Conservation (phyloP, 1,140 invertebrate genomes). For the Drosophila leontia region DNA sequence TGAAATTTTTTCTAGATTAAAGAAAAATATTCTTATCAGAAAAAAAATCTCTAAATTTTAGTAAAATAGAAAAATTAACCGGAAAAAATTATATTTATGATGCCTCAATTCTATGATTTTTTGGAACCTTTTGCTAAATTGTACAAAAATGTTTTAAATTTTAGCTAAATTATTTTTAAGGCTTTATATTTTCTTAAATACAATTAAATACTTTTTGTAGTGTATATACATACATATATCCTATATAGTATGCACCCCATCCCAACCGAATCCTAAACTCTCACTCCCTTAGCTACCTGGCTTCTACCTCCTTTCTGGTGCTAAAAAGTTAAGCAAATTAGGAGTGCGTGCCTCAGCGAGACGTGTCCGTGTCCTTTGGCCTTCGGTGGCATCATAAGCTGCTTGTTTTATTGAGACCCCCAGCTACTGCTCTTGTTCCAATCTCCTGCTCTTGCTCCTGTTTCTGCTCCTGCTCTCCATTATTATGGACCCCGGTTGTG, state of each 20-base stretch:
- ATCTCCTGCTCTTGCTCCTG: background rate
- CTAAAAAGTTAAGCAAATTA: conserved; percentile 84
- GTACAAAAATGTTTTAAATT: too few species aligned
- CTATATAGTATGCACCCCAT: conserved; percentile 35
- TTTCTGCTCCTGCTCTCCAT: background rate
- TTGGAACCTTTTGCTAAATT: too few species aligned
- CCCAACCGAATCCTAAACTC: background rate
- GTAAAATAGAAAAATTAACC: too few species aligned
- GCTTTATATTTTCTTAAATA: too few species aligned
- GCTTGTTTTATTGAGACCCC: conserved; percentile 72
- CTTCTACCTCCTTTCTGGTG: conserved; percentile 49
- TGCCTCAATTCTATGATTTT: too few species aligned
- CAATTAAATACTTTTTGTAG: too few species aligned
- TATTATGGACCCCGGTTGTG: conserved; percentile 33
- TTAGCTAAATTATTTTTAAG: too few species aligned
- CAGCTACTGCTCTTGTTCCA: background rate
- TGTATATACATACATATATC: conserved; percentile 3
- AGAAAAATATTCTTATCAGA: too few species aligned
- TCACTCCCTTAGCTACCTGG: background rate
- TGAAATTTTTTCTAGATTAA: too few species aligned
- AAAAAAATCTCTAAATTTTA: too few species aligned
- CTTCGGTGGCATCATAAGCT: conserved; percentile 66
- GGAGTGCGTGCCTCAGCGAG: conserved; percentile 66
- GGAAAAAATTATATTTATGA: too few species aligned
- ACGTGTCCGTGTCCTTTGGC: conserved; percentile 56